These are phyloP conservation scores for Periophthalmodon schlosseri DNA, from an alignment of 2,113 vertebrate species.

Conservation along the genomic window DNA sequence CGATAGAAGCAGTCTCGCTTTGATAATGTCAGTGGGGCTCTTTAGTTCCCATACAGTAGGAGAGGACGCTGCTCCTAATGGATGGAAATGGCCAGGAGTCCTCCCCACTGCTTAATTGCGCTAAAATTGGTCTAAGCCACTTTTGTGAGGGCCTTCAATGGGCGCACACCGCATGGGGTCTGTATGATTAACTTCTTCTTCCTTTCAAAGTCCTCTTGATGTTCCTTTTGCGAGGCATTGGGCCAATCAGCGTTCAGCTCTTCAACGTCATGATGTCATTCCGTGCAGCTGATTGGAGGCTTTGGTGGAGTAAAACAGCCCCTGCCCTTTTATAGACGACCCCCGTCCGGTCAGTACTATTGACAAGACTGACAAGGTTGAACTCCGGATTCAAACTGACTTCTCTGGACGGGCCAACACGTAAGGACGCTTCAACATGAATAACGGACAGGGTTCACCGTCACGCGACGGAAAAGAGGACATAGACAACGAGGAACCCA, in stretches of 20 bases:
- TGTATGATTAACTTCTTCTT: constrained; percentile 80
- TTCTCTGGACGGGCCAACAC: constrained; percentile 47
- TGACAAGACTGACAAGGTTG: constrained; percentile 52
- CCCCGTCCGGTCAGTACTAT: constrained; percentile 40
- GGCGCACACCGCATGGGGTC: constrained; percentile 76
- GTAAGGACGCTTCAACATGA: constrained; percentile 75
- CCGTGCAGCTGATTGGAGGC: constrained; percentile 72
- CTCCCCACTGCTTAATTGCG: constrained; percentile 82
- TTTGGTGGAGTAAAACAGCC: constrained; percentile 50
- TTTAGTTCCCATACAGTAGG: constrained; percentile 33
- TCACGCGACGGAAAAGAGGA: constrained; percentile 66
- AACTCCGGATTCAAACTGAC: constrained; percentile 48
- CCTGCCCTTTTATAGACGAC: constrained; percentile 74
- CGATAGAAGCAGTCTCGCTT: constrained; percentile 14
- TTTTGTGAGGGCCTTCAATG: constrained; percentile 78
- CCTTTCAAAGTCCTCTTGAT: constrained; percentile 75
- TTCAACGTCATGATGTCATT: constrained; percentile 56
- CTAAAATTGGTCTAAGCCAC: constrained; percentile 78
- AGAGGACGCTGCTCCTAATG: constrained; percentile 61
- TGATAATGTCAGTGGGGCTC: constrained; percentile 32
- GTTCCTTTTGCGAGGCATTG: constrained; percentile 52
- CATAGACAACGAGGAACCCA: constrained; percentile 68
- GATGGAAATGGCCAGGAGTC: constrained; percentile 72
- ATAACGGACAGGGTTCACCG: constrained; percentile 73
- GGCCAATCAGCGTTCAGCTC: constrained; percentile 69